Evolutionary conservation across 1,140 invertebrate species (phyloP).

Genomic region (Calliphora vicina): DNA sequence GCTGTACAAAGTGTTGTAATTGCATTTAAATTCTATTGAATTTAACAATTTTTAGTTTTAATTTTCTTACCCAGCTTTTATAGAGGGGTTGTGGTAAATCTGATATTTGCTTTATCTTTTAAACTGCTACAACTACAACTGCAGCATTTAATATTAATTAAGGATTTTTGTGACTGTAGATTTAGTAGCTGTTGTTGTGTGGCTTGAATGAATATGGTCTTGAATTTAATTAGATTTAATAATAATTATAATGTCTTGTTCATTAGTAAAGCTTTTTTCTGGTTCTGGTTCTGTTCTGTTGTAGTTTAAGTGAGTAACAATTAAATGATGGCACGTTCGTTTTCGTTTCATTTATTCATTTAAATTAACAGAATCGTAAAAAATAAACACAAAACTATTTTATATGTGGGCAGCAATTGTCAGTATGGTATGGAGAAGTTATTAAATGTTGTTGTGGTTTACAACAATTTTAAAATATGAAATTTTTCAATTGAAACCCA

Average conservation of each 20-base stretch:
- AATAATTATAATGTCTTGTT: constrained; percentile 16
- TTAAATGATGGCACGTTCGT: constrained; percentile 27
- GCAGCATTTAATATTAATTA: neutral
- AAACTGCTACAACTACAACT: neutral
- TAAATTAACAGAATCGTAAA: neutral
- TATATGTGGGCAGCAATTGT: neutral
- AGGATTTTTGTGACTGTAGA: neutral
- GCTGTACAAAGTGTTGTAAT: constrained; percentile 19
- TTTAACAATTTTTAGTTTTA: constrained; percentile 14
- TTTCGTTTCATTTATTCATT: neutral
- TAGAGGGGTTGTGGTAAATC: neutral
- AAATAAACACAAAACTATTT: neutral
- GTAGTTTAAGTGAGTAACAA: neutral
- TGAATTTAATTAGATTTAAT: constrained; percentile 33
- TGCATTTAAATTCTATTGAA: constrained; percentile 31
- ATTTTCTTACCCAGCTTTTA: neutral
- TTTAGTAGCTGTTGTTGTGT: neutral
- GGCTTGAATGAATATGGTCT: neutral
- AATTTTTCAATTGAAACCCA: too few relatives aligned
- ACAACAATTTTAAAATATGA: too few relatives aligned
- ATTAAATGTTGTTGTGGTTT: neutral
- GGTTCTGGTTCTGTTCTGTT: too few relatives aligned
- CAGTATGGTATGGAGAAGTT: neutral
- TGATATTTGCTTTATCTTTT: neutral
- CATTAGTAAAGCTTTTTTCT: neutral